Evolutionary conservation across 2,888 invertebrate genomes (phyloP), one percentile per base, ranked within the genome.

Genomic region (Luperina testacea): DNA sequence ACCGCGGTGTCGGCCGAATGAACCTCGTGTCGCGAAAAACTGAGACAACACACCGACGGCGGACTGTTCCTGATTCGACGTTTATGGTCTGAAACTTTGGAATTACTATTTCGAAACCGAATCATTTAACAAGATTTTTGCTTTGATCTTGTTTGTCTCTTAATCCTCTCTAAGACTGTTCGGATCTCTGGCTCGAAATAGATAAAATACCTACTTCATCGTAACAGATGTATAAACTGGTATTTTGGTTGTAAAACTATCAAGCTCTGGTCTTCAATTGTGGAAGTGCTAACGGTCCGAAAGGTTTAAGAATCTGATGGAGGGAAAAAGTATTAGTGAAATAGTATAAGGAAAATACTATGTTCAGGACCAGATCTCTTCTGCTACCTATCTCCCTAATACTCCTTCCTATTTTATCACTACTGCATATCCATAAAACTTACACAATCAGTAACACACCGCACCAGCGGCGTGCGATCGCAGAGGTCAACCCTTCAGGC

Each of bases 401-500:
- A 15, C 15, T 65, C 1, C 8, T 0, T 11, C 27, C 24, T 27
- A 11, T 42, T 24, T 42, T 6, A 42, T 53, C 1, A 9, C 11
- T 38, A 32, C 63, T n/a, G 20, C 11, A 11, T n/a, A 20, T 24
- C 4, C 20, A 8, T 24, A 48, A 27, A 32, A 61, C 20, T n/a
- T 27, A 32, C 27, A 38, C 69, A 87, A 42, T 7, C 32, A 42
- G 81, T 75, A 87, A 72, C 69, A 78, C 32, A 57, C 87, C 85
- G 11, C 17, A 5, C 11, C 72, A 65, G 75, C 80, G 67, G 77
- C 80, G 89, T 87, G 89, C 91, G 84, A 84, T 81, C 87, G 64
- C 69, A 91, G 81, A 81, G 95, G 95, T 95, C 95, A 96, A 95
- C 96, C 96, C 96, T 96, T 95, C 94, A 92, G 85, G 91, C 68